Evolutionary conservation across 2,113 vertebrate species (phyloP).

Genomic region (Microtus richardsoni): DNA sequence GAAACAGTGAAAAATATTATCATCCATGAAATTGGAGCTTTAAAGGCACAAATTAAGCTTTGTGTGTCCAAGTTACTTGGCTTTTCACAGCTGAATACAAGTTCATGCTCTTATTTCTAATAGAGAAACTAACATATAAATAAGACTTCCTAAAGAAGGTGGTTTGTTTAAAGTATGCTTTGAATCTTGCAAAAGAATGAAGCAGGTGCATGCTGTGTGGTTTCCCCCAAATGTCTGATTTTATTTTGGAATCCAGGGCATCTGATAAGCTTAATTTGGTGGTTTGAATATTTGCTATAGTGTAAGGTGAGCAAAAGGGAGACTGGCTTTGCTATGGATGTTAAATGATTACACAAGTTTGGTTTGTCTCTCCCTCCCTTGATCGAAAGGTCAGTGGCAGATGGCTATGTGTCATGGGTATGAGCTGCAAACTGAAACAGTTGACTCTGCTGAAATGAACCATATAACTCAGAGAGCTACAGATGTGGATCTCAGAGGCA

Average conservation of each 20-base stretch:
- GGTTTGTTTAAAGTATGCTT: conserved; percentile 34
- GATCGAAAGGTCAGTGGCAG: neutral
- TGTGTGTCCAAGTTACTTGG: neutral
- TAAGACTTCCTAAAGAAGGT: neutral
- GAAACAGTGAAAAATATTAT: conserved; percentile 28
- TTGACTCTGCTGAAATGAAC: neutral
- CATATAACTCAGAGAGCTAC: neutral
- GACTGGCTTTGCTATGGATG: neutral
- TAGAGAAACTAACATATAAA: conserved; percentile 31
- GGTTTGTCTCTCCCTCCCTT: neutral
- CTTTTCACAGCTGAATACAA: conserved; percentile 32
- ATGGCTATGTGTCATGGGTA: neutral
- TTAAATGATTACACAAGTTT: neutral
- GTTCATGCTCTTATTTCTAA: neutral
- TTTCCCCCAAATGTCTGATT: conserved; percentile 16
- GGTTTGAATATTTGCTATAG: conserved; percentile 26
- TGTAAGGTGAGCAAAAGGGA: neutral
- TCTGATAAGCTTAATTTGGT: neutral
- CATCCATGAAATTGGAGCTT: neutral
- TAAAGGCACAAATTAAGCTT: neutral
- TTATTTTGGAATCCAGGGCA: neutral
- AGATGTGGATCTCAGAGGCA: neutral
- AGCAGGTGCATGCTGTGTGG: neutral
- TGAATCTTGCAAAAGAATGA: conserved; percentile 28
- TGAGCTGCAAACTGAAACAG: neutral